phyloP scores from a whole-genome alignment of 1,140 invertebrate species.

The Ceratina japonica region DNA sequence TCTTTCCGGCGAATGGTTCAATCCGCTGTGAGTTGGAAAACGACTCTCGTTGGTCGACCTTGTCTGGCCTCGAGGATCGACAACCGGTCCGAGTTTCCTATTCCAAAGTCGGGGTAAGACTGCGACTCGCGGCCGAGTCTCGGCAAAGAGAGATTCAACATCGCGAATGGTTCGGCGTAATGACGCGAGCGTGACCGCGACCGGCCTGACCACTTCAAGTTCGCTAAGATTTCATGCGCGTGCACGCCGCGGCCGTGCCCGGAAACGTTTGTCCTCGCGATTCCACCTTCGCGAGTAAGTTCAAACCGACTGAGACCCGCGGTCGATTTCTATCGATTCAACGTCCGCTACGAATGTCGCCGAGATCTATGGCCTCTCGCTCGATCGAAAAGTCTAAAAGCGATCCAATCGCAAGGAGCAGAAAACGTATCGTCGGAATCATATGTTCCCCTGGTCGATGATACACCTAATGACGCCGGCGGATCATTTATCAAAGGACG shows the following conservation, averaged over 20 bases:
- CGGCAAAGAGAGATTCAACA: conserved; percentile 4
- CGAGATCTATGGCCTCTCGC: not conserved
- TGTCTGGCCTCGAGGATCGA: conserved; percentile 4
- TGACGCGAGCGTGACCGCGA: conserved; percentile 3
- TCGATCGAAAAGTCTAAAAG: not conserved
- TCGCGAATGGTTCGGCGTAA: conserved; percentile 26
- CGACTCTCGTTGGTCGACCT: conserved; percentile 3
- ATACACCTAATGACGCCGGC: conserved; percentile 11
- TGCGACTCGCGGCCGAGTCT: conserved; percentile 13
- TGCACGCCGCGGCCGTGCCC: not conserved
- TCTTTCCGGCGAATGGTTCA: not conserved
- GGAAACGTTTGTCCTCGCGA: conserved; percentile 1
- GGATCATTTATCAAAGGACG: conserved; percentile 13
- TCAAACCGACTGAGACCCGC: not conserved
- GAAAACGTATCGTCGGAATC: conserved; percentile 11
- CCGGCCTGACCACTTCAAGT: conserved; percentile 23
- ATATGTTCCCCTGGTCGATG: not conserved
- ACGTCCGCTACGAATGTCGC: no score
- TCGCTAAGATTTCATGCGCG: not conserved
- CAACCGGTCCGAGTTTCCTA: conserved; percentile 35
- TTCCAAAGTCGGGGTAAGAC: conserved; percentile 25
- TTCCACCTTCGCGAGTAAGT: not conserved
- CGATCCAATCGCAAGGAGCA: not conserved
- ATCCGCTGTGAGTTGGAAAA: no score
- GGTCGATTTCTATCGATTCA: no score